phyloP scores from a whole-genome alignment of 2,888 invertebrate genomes.

The Eupithecia insigniata region DNA sequence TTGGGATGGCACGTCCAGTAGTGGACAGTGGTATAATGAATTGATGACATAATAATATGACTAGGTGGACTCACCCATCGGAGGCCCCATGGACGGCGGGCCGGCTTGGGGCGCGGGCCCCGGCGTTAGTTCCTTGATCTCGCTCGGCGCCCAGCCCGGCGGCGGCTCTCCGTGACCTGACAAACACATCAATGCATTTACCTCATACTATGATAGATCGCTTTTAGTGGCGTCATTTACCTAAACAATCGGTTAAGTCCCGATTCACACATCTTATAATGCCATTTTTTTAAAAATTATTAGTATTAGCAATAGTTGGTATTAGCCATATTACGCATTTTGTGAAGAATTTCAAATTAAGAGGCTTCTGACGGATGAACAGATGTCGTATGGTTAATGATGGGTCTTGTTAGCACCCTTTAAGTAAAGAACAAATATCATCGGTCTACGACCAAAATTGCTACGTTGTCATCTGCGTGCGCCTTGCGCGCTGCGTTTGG shows the following conservation, averaged over 20 bases:
- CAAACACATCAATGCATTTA: background rate
- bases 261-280: too few relatives aligned
- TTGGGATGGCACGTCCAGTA: background rate
- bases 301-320: too few relatives aligned
- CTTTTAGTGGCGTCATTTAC: background rate
- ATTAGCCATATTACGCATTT: too few relatives aligned
- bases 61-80: constrained; percentile 54
- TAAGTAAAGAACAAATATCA: too few relatives aligned
- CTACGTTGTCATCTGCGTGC: too few relatives aligned
- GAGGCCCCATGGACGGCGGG: constrained; percentile 60
- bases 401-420: too few relatives aligned
- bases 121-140: constrained; percentile 88
- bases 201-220: background rate
- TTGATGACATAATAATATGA: background rate
- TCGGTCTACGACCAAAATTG: too few relatives aligned
- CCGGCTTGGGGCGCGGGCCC: constrained; percentile 86
- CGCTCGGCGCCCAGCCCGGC: constrained; percentile 85
- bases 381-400: background rate
- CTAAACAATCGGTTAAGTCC: too few relatives aligned
- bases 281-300: too few relatives aligned
- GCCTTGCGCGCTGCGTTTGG: too few relatives aligned
- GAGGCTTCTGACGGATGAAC: too few relatives aligned
- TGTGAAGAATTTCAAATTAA: too few relatives aligned
- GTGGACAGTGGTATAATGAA: background rate
- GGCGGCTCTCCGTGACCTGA: constrained; percentile 70